phyloP scores from a whole-genome alignment of 2,888 invertebrate genomes.

The Geotrupes spiniger region DNA sequence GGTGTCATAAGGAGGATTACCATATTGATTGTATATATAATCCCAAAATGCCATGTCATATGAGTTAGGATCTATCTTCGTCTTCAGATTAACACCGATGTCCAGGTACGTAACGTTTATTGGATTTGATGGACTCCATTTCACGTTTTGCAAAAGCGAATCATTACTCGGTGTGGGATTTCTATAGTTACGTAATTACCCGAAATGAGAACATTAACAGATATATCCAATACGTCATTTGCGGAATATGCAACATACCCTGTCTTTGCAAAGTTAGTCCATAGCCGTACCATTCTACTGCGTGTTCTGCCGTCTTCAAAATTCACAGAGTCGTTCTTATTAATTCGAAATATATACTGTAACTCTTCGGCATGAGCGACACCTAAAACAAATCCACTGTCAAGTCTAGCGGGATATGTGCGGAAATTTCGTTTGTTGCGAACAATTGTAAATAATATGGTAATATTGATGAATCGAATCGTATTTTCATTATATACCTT shows the following conservation, averaged over 20 bases:
- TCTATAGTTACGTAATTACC: conserved; percentile 21
- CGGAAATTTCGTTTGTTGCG: too few species aligned
- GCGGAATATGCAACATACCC: conserved; percentile 46
- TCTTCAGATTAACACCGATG: conserved; percentile 1
- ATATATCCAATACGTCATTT: conserved; percentile 25
- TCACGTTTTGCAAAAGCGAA: conserved; percentile 28
- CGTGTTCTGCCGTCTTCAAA: conserved; percentile 25
- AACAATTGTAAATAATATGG: too few species aligned
- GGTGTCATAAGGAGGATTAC: conserved; percentile 9
- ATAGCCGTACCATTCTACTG: conserved; percentile 27
- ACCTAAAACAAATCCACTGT: conserved; percentile 29
- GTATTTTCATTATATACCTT: too few species aligned
- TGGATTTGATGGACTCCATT: conserved; percentile 16
- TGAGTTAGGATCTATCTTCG: not conserved
- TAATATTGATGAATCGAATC: too few species aligned
- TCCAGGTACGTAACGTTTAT: not conserved
- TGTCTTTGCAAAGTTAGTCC: conserved; percentile 64
- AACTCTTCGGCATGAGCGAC: conserved; percentile 32
- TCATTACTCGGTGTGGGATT: conserved; percentile 41
- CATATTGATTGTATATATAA: conserved; percentile 3
- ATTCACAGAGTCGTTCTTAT: conserved; percentile 21
- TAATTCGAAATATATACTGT: conserved; percentile 27
- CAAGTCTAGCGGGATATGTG: too few species aligned
- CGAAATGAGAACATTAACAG: conserved; percentile 11
- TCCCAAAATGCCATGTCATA: conserved; percentile 8